Percentiles rank a stretch among this genome's conserved stretches.
Evolutionary conservation across 2,797 vertebrate species (phyloP).

Genomic region (Sarcophilus harrisii): DNA sequence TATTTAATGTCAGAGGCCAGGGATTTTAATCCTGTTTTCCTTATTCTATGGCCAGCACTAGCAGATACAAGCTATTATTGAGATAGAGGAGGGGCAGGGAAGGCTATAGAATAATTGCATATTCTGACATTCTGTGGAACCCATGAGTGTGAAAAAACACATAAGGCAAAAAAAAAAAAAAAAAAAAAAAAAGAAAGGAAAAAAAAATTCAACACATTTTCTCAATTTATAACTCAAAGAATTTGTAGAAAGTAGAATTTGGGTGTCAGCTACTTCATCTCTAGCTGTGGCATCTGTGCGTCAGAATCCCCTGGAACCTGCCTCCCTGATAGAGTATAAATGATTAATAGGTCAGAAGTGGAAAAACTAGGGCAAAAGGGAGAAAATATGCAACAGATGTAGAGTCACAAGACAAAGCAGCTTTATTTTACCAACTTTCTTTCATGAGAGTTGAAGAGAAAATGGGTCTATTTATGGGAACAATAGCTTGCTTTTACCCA

Average conservation of each 20-base stretch:
- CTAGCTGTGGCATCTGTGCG: background rate
- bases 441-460: background rate
- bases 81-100: background rate
- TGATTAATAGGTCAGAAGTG: background rate
- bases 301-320: slow-evolving; percentile 18
- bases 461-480: background rate
- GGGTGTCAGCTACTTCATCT: background rate
- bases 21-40: background rate
- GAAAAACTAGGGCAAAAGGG: slow-evolving; percentile 12
- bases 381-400: background rate
- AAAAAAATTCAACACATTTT: background rate
- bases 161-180: background rate
- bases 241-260: background rate
- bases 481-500: slow-evolving; percentile 6
- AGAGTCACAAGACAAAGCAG: slow-evolving; percentile 27
- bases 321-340: background rate
- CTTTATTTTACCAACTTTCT: background rate
- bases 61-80: background rate
- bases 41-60: background rate
- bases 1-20: background rate
- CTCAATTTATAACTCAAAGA: background rate
- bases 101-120: background rate
- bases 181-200: background rate
- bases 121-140: background rate
- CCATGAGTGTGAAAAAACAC: background rate